Percentiles rank a stretch among this genome's conserved stretches.
Conservation (phyloP, 2,113 vertebrate genomes). For the Acinonyx jubatus region DNA sequence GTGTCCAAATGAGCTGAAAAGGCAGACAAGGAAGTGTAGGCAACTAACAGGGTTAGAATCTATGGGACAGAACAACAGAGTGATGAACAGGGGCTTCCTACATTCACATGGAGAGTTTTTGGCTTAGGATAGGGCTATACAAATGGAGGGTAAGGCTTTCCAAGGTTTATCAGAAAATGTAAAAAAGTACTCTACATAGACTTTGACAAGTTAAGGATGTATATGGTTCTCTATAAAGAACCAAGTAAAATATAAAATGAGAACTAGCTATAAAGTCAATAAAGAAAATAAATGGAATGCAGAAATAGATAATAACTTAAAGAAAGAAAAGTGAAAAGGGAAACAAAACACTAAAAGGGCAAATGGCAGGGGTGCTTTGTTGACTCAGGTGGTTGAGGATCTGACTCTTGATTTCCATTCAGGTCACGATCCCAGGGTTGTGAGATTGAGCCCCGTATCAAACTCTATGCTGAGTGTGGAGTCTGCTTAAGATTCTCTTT, state of each 20-base stretch:
- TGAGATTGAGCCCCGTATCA: too few relatives aligned
- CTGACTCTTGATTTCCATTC: too few relatives aligned
- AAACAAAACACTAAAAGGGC: neutral
- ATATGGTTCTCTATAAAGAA: neutral
- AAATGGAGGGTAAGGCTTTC: neutral
- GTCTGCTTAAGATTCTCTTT: too few relatives aligned
- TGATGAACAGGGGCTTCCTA: neutral
- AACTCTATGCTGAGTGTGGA: too few relatives aligned
- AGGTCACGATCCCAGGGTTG: too few relatives aligned
- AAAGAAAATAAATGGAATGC: neutral
- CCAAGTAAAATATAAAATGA: neutral
- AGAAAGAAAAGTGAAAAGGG: neutral
- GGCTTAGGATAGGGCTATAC: rapidly evolving
- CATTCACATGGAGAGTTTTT: neutral
- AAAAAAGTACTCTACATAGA: neutral
- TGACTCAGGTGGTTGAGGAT: too few relatives aligned
- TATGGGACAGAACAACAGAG: neutral
- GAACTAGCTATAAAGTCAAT: neutral
- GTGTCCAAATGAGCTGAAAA: neutral
- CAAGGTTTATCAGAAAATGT: neutral
- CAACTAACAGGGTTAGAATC: neutral
- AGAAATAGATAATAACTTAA: neutral
- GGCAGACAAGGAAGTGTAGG: too few relatives aligned
- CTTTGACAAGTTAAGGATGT: neutral
- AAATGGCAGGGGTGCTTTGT: neutral